Base-by-base conservation (phyloP, 2,797 vertebrate genomes). In the Rhinogobio ventralis region DNA sequence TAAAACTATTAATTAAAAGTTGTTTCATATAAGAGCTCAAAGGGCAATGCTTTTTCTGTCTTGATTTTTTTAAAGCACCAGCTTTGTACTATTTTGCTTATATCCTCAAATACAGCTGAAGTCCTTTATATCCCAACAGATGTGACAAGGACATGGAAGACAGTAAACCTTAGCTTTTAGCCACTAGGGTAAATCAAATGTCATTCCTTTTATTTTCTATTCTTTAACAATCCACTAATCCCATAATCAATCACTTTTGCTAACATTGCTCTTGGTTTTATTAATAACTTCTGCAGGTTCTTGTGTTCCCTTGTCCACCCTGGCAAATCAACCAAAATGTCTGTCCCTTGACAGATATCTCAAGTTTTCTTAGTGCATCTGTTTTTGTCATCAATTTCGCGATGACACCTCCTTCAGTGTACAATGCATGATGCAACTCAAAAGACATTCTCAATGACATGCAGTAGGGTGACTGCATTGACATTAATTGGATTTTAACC, bases 51-150 rank as follows among this genome's bases (percentile, higher is more conserved):
- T 80, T 87, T 85, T 49, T 89, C 90, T 76, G 75, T 66, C 25
- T 79, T 66, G 77, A 79, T 66, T 85, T 82, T 84, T 82, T 72
- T 77, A 78, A 77, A 81, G n/a, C 30, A 79, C 72, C 68, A 73
- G 45, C n/a, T 76, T 46, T 87, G 88, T 89, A 90, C 83, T 81
- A 89, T 84, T 79, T 79, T 86, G 80, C 90, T 87, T 87, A 77
- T 91, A 92, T 90, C 33, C 81, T 91, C 93, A 94, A 93, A 91
- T 93, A 90, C 94, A 95, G 81, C 89, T 94, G 36, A 90, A 95
- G 93, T 93, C 93, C 94, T 97, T 95, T 96, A 95, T 96, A 93
- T 97, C 93, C 92, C 95, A 95, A 89, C 96, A 96, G 97, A 96
- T 96, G 92, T 96, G 96, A 96, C 89, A 92, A 90, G 95, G 95